Evolutionary conservation across 2,797 vertebrate genomes (phyloP), one percentile per base, ranked within the genome.

Genomic region (Labeo calbasu): DNA sequence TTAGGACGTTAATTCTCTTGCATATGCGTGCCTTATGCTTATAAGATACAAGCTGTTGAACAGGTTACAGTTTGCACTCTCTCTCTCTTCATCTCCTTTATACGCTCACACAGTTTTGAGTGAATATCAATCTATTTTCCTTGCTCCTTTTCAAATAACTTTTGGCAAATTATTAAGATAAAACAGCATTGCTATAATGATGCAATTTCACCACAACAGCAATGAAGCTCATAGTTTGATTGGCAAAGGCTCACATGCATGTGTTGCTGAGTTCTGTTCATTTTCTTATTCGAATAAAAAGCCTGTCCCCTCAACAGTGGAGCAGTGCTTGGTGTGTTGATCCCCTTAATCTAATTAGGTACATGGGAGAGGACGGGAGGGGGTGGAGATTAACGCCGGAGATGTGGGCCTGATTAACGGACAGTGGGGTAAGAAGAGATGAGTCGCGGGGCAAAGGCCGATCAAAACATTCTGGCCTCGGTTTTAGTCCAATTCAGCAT

Each of bases 1-100:
- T 95, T 94, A 94, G 86, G 91, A 93, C 90, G 94, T 94, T 94
- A 94, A 93, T 94, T 92, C 93, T 91, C 90, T 92, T 95, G 93
- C 93, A 94, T 94, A 92, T 94, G 93, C 91, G 91, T 94, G 89
- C 89, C 48, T 84, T 86, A 86, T 87, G 87, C 81, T 82, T 70
- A 51, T 65, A 73, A 77, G 51, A 86, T 84, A 79, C 72, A 72
- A 69, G 48, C 70, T 59, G 77, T 76, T 51, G 55, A 79, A 48
- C 76, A 84, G 65, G 59, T 71, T 87, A 78, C 77, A 63, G 63
- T 66, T 66, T 80, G 72, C 89, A 86, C 87, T 46, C 53, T 69
- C 61, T 48, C 78, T 73, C 57, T 36, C 57, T 19, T 55, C 21
- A 51, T 55, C 23, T 75, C 89, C 84, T 85, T 87, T 84, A 79